Evolutionary conservation across 2,888 invertebrate genomes (phyloP).

Genomic region (Phania funesta): DNA sequence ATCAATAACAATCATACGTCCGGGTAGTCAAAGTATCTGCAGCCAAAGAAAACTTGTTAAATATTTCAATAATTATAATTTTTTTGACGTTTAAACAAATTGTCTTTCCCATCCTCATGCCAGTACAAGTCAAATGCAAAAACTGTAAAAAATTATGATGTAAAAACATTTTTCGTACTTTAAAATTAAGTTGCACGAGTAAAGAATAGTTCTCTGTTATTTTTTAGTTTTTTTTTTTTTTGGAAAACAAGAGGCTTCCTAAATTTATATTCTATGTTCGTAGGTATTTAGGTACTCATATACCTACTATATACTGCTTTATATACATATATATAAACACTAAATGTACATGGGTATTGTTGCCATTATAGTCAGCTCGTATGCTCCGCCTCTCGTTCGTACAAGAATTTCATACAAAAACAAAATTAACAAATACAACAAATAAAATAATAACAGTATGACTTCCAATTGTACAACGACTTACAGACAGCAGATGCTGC

Average conservation of each 20-base stretch:
- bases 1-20: slow-evolving; percentile 36
- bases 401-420: slow-evolving; percentile 1
- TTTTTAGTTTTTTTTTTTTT: not conserved
- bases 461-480: slow-evolving; percentile 41
- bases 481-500: slow-evolving; percentile 39
- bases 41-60: not conserved
- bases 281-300: too few relatives aligned
- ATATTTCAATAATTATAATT: not conserved
- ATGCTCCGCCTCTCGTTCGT: slow-evolving; percentile 61
- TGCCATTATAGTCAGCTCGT: slow-evolving; percentile 37
- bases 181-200: not conserved
- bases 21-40: not conserved
- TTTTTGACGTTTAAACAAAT: not conserved
- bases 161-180: not conserved
- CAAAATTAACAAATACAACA: slow-evolving; percentile 27
- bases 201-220: not conserved
- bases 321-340: not conserved
- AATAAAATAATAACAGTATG: slow-evolving; percentile 40
- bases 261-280: not conserved
- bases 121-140: too few relatives aligned
- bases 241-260: slow-evolving; percentile 6
- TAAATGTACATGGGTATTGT: not conserved
- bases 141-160: not conserved
- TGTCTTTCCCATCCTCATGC: too few relatives aligned
- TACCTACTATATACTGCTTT: not conserved